These are phyloP conservation scores for Bostrychus sinensis DNA, from an alignment of 2,113 vertebrate genomes.

Conservation along the genomic window DNA sequence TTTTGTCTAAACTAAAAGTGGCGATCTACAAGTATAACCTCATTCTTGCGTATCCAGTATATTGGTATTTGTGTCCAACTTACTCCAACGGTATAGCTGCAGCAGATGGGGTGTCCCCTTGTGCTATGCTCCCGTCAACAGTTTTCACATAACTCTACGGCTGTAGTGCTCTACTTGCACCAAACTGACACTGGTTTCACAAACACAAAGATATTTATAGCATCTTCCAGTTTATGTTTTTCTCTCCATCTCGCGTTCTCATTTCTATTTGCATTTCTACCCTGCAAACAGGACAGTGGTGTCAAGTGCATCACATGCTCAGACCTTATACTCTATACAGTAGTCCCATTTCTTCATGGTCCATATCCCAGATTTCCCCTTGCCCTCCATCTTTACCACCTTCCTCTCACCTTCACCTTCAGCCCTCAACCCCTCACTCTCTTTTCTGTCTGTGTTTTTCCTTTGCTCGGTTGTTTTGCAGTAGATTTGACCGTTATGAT, in stretches of 20 bases:
- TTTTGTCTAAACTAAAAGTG: too few species aligned
- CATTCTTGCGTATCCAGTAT: too few species aligned
- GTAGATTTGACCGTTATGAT: constrained; percentile 74
- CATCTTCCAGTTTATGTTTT: constrained; percentile 58
- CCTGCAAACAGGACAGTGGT: constrained; percentile 55
- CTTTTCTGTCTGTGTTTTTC: constrained; percentile 48
- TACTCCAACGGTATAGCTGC: too few species aligned
- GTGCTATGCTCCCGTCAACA: constrained; percentile 49
- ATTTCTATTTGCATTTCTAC: constrained; percentile 63
- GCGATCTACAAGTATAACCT: too few species aligned
- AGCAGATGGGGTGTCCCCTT: too few species aligned
- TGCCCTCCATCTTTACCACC: constrained; percentile 40
- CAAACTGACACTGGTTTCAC: constrained; percentile 69
- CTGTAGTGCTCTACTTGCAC: constrained; percentile 68
- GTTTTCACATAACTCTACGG: constrained; percentile 56
- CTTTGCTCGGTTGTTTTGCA: constrained; percentile 72
- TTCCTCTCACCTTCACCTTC: constrained; percentile 50
- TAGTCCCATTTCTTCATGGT: constrained; percentile 47
- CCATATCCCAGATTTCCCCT: constrained; percentile 9
- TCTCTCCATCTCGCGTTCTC: constrained; percentile 37
- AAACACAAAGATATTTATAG: constrained; percentile 76
- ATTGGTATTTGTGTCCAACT: too few species aligned
- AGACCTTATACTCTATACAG: constrained; percentile 28
- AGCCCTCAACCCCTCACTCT: constrained; percentile 9
- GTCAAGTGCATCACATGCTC: constrained; percentile 45